Evolutionary conservation across 2,888 invertebrate genomes (phyloP).

Genomic region (Lampropteryx suffumata): DNA sequence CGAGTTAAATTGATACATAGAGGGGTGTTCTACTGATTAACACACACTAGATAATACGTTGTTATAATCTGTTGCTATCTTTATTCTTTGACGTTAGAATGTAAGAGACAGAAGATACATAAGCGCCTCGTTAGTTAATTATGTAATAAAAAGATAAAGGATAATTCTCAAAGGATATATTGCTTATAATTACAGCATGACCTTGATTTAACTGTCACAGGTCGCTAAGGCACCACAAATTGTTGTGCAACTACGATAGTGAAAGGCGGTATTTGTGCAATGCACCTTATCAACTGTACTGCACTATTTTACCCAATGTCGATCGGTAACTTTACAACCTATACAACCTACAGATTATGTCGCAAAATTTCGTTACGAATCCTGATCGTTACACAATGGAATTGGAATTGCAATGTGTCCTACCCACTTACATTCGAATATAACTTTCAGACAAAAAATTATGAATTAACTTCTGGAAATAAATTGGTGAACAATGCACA

Average conservation of each 20-base stretch:
- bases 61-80: too few relatives aligned
- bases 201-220: constrained; percentile 49
- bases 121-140: too few relatives aligned
- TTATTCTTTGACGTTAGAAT: too few relatives aligned
- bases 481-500: too few relatives aligned
- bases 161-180: background rate
- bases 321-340: constrained; percentile 32
- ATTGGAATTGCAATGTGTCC: constrained; percentile 22
- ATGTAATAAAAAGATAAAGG: too few relatives aligned
- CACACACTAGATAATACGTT: too few relatives aligned
- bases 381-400: constrained; percentile 29
- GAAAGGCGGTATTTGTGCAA: constrained; percentile 62
- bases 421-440: too few relatives aligned
- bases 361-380: constrained; percentile 32
- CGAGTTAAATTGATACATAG: too few relatives aligned
- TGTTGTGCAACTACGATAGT: constrained; percentile 49
- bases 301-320: constrained; percentile 41
- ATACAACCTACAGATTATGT: constrained; percentile 23
- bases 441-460: too few relatives aligned
- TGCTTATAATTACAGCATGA: constrained; percentile 11
- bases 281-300: constrained; percentile 48
- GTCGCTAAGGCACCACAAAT: constrained; percentile 23
- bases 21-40: too few relatives aligned
- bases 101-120: too few relatives aligned
- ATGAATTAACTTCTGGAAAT: too few relatives aligned